Evolutionary conservation across 2,113 vertebrate genomes (phyloP).

Genomic region (Vidua chalybeata): DNA sequence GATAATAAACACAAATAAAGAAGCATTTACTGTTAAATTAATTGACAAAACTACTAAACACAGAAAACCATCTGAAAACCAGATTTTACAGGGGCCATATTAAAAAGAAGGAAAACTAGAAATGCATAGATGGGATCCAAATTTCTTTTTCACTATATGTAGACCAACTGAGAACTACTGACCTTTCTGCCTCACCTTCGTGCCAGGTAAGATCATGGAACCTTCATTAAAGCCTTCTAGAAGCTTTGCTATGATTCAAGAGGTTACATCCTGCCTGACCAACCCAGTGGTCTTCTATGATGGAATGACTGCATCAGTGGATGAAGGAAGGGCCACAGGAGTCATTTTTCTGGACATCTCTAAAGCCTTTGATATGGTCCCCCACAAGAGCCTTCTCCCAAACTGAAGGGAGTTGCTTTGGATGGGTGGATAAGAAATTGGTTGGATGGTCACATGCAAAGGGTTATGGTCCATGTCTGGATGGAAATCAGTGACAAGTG

Average conservation of each 20-base stretch:
- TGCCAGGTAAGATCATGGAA: not conserved
- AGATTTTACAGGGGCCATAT: not conserved
- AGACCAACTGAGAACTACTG: not conserved
- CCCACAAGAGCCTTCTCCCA: not conserved
- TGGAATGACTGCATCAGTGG: not conserved
- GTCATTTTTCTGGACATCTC: not conserved
- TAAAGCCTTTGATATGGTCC: not conserved
- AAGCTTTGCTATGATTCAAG: not conserved
- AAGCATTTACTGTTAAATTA: not conserved
- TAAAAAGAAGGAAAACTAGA: not conserved
- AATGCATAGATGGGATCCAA: not conserved
- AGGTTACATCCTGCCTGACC: not conserved
- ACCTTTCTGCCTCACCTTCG: not conserved
- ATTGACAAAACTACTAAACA: not conserved
- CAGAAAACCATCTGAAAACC: not conserved
- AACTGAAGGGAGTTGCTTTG: not conserved
- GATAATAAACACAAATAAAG: not conserved
- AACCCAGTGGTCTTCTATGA: fast-evolving
- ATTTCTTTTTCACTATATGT: not conserved
- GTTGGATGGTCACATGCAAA: fast-evolving
- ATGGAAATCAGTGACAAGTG: fast-evolving
- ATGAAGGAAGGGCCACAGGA: not conserved
- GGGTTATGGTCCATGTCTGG: not conserved
- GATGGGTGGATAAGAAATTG: not conserved
- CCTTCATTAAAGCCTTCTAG: not conserved